phyloP scores from a whole-genome alignment of 2,113 vertebrate genomes.

The Anguilla japonica region DNA sequence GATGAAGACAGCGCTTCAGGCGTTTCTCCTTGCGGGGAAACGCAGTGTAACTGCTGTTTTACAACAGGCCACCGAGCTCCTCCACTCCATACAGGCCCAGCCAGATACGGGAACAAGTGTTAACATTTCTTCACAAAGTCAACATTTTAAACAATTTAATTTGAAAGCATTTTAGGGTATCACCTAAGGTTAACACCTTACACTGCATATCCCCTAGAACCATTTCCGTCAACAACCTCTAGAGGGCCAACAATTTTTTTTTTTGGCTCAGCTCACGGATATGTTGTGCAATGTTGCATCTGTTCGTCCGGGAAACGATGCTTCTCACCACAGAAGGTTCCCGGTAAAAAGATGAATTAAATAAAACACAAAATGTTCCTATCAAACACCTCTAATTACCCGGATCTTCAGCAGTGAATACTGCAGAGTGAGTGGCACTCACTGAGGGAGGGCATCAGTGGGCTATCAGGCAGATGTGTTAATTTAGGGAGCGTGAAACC shows the following conservation, averaged over 20 bases:
- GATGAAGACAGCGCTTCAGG: not conserved
- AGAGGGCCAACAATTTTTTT: not conserved
- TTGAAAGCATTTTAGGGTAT: not conserved
- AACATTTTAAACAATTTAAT: not conserved
- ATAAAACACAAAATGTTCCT: not conserved
- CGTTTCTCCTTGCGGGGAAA: not conserved
- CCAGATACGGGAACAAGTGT: not conserved
- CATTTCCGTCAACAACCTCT: not conserved
- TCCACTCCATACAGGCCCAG: not conserved
- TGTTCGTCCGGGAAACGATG: not conserved
- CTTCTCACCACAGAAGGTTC: not conserved
- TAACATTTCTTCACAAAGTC: not conserved
- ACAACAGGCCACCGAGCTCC: not conserved
- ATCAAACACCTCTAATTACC: not conserved
- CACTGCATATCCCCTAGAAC: not conserved
- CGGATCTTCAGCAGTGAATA: not conserved
- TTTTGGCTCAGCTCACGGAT: not conserved
- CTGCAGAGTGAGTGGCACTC: not conserved
- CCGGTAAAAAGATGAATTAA: not conserved
- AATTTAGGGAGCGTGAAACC: not conserved
- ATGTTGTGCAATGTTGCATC: not conserved
- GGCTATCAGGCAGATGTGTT: not conserved
- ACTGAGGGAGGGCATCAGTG: not conserved
- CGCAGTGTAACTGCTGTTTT: not conserved
- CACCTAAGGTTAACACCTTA: not conserved